Evolutionary conservation across 2,888 invertebrate genomes (phyloP).

Genomic region (Mycogona germanica): DNA sequence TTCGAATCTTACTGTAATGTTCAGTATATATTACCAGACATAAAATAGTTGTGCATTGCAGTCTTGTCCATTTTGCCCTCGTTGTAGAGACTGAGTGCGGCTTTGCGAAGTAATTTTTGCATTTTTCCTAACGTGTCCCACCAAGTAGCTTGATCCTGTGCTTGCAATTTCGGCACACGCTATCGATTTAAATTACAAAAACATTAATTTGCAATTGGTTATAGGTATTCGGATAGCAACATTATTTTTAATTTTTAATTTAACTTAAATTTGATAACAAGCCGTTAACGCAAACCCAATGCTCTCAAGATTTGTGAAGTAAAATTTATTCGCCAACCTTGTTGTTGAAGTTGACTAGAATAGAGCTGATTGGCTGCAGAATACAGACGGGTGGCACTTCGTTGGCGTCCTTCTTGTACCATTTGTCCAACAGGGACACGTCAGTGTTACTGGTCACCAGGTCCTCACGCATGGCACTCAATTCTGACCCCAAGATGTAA

Average conservation of each 20-base stretch:
- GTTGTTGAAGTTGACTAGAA: constrained; percentile 92
- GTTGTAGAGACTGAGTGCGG: constrained; percentile 70
- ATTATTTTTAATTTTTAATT: constrained; percentile 18
- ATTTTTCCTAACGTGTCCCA: constrained; percentile 94
- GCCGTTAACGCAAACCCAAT: too few species aligned
- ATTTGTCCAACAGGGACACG: constrained; percentile 68
- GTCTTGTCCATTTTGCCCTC: constrained; percentile 79
- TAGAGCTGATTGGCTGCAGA: constrained; percentile 92
- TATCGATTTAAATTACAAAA: constrained; percentile 31
- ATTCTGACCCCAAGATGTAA: constrained; percentile 80
- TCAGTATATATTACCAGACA: constrained; percentile 64
- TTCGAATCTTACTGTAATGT: too few species aligned
- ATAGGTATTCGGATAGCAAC: constrained; percentile 5
- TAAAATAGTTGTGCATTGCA: constrained; percentile 94
- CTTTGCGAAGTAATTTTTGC: constrained; percentile 87
- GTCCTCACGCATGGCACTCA: constrained; percentile 75
- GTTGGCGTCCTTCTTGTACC: constrained; percentile 95
- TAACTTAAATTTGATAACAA: background rate
- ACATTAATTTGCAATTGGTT: background rate
- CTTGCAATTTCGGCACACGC: constrained; percentile 89
- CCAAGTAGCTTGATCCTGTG: constrained; percentile 93
- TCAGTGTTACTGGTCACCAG: constrained; percentile 70
- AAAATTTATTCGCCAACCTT: constrained; percentile 71
- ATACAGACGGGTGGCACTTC: constrained; percentile 91
- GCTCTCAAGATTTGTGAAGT: too few species aligned